Evolutionary conservation across 2,113 vertebrate genomes (phyloP).

Genomic region (Rhineura floridana): DNA sequence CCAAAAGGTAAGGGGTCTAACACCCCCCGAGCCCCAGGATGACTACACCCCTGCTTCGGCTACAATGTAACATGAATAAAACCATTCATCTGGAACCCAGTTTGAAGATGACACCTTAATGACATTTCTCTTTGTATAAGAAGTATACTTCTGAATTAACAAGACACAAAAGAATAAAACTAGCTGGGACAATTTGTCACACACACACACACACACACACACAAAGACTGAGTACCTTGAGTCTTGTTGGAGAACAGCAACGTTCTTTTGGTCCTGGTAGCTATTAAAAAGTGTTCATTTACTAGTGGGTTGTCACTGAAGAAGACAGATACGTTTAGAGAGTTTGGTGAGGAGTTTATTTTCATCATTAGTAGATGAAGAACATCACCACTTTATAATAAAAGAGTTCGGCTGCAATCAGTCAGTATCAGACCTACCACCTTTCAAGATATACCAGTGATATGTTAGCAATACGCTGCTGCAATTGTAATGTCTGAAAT

Average conservation of each 20-base stretch:
- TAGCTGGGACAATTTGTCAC: conserved; percentile 12
- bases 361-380: conserved; percentile 10
- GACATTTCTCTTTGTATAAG: not conserved
- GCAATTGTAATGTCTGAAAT: not conserved
- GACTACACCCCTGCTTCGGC: too few relatives aligned
- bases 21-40: too few relatives aligned
- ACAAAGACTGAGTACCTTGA: not conserved
- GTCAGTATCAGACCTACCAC: not conserved
- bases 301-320: not conserved
- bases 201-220: not conserved
- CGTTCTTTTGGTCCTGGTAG: not conserved
- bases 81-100: not conserved
- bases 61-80: not conserved
- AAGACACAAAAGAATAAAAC: conserved; percentile 13
- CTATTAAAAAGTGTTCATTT: conserved; percentile 3
- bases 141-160: conserved; percentile 13
- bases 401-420: not conserved
- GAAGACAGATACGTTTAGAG: not conserved
- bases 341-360: not conserved
- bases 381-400: not conserved
- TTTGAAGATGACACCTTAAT: not conserved
- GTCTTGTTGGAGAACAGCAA: not conserved
- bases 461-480: not conserved
- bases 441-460: not conserved
- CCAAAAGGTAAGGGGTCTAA: too few relatives aligned